These are phyloP conservation scores for Piaya cayana DNA, from an alignment of 2,113 vertebrate genomes.

Conservation along the genomic window DNA sequence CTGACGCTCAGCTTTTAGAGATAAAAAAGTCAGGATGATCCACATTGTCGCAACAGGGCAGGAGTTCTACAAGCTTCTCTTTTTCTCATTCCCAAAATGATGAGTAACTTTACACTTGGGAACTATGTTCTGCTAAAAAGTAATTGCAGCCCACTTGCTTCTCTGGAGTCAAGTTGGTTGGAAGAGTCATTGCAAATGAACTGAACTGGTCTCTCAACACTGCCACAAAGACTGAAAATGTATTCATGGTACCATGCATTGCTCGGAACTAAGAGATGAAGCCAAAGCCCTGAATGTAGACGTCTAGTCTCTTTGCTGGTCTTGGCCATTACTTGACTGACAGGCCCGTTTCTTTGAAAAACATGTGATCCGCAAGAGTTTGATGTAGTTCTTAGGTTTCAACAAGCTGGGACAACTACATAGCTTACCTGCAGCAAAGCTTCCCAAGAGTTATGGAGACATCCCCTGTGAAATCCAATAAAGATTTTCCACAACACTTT, in stretches of 20 bases:
- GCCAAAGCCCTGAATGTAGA: neutral
- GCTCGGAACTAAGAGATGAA: neutral
- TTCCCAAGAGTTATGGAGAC: neutral
- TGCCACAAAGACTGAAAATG: neutral
- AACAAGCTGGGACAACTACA: neutral
- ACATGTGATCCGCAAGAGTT: accelerated
- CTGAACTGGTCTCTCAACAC: neutral
- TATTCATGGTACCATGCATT: neutral
- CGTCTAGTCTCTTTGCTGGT: neutral
- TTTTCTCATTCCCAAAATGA: neutral
- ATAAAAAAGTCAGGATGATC: slow-evolving; percentile 14
- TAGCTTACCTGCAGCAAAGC: neutral
- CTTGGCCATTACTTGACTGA: neutral
- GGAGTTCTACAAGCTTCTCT: neutral
- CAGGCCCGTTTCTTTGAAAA: neutral
- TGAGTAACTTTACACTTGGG: neutral
- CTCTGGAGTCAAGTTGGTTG: neutral
- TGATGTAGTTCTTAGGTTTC: neutral
- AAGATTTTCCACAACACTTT: neutral
- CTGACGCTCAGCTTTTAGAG: slow-evolving; percentile 4
- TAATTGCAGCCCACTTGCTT: neutral
- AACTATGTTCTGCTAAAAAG: neutral
- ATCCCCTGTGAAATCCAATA: neutral
- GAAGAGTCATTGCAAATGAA: neutral
- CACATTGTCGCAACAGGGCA: neutral